Conservation (phyloP, 2,888 invertebrate genomes). For the Chamaedrilus cognettii region DNA sequence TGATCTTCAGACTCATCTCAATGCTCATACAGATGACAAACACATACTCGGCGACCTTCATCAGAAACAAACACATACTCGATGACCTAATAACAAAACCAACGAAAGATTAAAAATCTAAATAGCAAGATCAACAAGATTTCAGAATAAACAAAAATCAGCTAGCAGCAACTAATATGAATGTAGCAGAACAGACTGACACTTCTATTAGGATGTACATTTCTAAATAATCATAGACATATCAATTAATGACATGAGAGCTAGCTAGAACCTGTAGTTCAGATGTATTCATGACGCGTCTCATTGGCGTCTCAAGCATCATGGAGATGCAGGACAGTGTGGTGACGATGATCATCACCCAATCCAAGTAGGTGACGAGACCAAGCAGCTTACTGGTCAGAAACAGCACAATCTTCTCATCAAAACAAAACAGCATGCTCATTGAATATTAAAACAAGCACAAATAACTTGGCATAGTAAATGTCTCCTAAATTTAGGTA, state of each 20-base stretch:
- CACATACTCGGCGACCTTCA: constrained; percentile 82
- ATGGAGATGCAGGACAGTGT: constrained; percentile 97
- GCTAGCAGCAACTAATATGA: too few species aligned
- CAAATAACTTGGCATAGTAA: too few species aligned
- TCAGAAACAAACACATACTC: constrained; percentile 89
- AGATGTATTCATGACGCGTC: constrained; percentile 81
- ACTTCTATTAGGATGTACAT: too few species aligned
- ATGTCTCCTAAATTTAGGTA: too few species aligned
- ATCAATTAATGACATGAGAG: too few species aligned
- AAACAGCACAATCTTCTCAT: too few species aligned
- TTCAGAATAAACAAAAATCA: neutral
- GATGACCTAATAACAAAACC: too few species aligned
- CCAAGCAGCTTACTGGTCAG: constrained; percentile 86
- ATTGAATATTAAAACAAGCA: too few species aligned
- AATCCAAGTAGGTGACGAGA: constrained; percentile 96
- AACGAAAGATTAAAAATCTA: neutral
- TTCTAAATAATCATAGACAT: too few species aligned
- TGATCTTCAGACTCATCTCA: constrained; percentile 90
- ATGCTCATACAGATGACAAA: constrained; percentile 99
- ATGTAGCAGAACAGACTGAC: too few species aligned
- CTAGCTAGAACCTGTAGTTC: constrained; percentile 44
- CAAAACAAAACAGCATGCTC: too few species aligned
- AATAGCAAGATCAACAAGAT: neutral
- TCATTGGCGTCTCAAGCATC: constrained; percentile 97
- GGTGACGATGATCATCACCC: constrained; percentile 99